Percentiles rank a stretch among this genome's conserved stretches.
These are phyloP conservation scores for Aleiodes sp. DNA, from an alignment of 1,140 invertebrate species.

Conservation along the genomic window DNA sequence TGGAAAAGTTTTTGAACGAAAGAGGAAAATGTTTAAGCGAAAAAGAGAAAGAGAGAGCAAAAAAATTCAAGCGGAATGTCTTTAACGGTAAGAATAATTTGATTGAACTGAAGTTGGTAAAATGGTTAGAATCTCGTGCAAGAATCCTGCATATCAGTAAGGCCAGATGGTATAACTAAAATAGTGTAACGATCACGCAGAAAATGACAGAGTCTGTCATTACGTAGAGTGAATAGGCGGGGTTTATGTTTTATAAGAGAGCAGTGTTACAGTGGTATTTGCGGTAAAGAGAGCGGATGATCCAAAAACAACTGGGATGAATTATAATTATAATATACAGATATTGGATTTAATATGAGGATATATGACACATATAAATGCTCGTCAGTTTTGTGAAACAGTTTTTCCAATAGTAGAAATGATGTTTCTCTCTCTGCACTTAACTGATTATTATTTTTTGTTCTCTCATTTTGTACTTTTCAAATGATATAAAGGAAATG, in stretches of 20 bases:
- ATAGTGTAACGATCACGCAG: constrained; percentile 36
- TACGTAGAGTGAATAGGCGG: constrained; percentile 7
- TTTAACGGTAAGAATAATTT: constrained; percentile 40
- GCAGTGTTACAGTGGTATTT: constrained; percentile 1
- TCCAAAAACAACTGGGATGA: neutral
- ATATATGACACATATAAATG: constrained; percentile 1
- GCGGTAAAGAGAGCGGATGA: neutral
- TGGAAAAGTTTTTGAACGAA: too few species aligned
- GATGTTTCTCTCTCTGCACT: neutral
- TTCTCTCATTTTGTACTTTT: neutral
- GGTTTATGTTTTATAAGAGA: neutral
- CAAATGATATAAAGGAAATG: neutral
- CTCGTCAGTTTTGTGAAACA: constrained; percentile 3
- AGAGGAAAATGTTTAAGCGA: too few species aligned
- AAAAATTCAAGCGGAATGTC: neutral
- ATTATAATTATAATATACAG: constrained; percentile 7
- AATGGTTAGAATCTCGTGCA: constrained; percentile 37
- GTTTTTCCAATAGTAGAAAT: neutral
- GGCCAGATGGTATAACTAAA: neutral
- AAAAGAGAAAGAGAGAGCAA: neutral
- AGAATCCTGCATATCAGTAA: constrained; percentile 38
- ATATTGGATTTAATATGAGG: neutral
- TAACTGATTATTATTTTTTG: neutral
- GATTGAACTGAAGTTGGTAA: neutral
- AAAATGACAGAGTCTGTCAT: constrained; percentile 22